Evolutionary conservation across 1,140 invertebrate species (phyloP).

Genomic region (Neuroterus valhalla): DNA sequence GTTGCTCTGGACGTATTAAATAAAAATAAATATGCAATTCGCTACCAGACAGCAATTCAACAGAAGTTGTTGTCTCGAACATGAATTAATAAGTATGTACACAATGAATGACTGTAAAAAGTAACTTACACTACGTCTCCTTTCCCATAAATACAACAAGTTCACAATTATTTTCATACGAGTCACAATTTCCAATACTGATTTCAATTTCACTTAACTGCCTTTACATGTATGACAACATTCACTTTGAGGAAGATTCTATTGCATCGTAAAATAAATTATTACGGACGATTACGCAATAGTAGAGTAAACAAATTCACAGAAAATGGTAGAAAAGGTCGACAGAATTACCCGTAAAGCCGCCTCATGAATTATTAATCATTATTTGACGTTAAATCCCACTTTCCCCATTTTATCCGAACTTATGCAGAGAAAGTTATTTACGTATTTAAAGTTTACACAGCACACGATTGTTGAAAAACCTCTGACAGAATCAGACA

Average conservation of each 20-base stretch:
- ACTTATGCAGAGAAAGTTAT: conserved; percentile 5
- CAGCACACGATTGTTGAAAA: conserved; percentile 3
- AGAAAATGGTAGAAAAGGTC: not conserved
- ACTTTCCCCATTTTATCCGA: conserved; percentile 14
- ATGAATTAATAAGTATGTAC: not conserved
- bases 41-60: not conserved
- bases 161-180: conserved; percentile 1
- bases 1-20: not conserved
- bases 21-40: conserved; percentile 5
- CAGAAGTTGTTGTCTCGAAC: not conserved
- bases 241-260: not conserved
- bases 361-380: not conserved
- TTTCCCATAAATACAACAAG: not conserved
- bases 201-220: conserved; percentile 1
- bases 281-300: conserved; percentile 6
- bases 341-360: conserved; percentile 20
- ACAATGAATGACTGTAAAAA: conserved; percentile 16
- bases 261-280: not conserved
- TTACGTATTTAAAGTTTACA: conserved; percentile 1
- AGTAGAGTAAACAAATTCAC: not conserved
- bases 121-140: not conserved
- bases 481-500: conserved; percentile 20
- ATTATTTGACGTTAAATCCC: not conserved
- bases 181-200: conserved; percentile 1
- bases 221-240: not conserved